These are phyloP conservation scores for Olivierus martensii DNA, from an alignment of 1,140 invertebrate genomes.

Conservation along the genomic window DNA sequence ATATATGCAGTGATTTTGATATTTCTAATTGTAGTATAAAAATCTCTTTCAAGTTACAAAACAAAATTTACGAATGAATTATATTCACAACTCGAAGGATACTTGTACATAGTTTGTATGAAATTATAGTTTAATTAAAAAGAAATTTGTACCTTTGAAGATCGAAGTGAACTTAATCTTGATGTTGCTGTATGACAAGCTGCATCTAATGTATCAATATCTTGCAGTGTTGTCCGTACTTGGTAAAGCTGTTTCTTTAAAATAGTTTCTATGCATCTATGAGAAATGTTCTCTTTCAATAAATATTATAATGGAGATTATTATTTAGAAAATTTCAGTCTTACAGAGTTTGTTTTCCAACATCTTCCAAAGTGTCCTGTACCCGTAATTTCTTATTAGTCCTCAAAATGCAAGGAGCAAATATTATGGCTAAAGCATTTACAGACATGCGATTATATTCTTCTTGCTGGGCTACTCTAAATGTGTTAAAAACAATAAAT, in stretches of 20 bases:
- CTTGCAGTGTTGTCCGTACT: conserved; percentile 60
- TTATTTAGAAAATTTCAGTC: conserved; percentile 12
- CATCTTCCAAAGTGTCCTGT: conserved; percentile 64
- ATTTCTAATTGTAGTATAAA: no score
- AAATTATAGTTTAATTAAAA: no score
- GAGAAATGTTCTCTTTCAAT: no score
- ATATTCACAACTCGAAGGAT: no score
- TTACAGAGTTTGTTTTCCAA: conserved; percentile 35
- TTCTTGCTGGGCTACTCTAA: conserved; percentile 65
- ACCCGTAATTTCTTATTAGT: conserved; percentile 72
- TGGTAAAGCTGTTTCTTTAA: conserved; percentile 61
- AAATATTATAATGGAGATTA: conserved; percentile 33
- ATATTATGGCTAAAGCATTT: conserved; percentile 81
- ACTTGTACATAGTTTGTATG: no score
- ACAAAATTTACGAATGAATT: no score
- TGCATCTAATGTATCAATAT: conserved; percentile 75
- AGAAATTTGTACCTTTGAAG: conserved; percentile 43
- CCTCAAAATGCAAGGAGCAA: conserved; percentile 82
- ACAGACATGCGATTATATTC: conserved; percentile 83
- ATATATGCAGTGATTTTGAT: no score
- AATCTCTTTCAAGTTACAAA: no score
- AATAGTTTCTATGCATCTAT: conserved; percentile 70
- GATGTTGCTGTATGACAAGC: conserved; percentile 60
- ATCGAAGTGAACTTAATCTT: conserved; percentile 53
- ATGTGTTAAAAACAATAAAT: no score